These are phyloP conservation scores for Pammene fasciana DNA, from an alignment of 2,888 invertebrate species.

Conservation along the genomic window DNA sequence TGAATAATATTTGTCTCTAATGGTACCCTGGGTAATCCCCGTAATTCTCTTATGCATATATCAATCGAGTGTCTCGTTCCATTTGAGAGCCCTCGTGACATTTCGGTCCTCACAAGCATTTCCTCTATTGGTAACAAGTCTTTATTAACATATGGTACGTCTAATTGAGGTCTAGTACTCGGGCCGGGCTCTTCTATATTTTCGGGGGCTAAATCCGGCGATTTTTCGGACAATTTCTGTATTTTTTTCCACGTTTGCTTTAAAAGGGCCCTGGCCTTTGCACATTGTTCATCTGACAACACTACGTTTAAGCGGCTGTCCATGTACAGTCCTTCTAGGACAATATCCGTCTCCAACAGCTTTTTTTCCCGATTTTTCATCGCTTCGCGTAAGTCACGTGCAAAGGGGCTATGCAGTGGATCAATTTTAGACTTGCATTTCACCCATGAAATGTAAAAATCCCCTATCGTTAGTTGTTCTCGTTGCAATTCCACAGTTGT, in stretches of 20 bases:
- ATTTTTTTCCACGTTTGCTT: conserved; percentile 10
- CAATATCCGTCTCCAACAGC: conserved; percentile 10
- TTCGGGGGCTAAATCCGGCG: not conserved
- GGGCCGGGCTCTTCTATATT: not conserved
- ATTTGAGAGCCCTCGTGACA: not conserved
- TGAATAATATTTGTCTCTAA: conserved; percentile 14
- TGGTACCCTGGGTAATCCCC: not conserved
- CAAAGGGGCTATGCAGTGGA: not conserved
- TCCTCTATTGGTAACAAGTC: not conserved
- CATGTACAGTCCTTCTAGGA: conserved; percentile 21
- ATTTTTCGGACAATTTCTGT: not conserved
- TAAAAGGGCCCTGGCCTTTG: conserved; percentile 18
- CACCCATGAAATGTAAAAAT: conserved; percentile 9
- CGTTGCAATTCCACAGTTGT: not conserved
- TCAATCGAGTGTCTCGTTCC: not conserved
- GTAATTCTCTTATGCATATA: not conserved
- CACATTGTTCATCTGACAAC: conserved; percentile 14
- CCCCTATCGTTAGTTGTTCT: conserved; percentile 3
- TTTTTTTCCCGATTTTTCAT: conserved; percentile 4
- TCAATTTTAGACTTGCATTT: conserved; percentile 12
- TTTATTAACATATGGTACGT: not conserved
- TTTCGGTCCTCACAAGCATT: not conserved
- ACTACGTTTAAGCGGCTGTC: conserved; percentile 10
- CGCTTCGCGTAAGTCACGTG: not conserved
- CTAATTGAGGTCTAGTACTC: not conserved